Evolutionary conservation across 2,888 invertebrate species (phyloP), one percentile per base, ranked within the genome.

Genomic region (Ceramica pisi): DNA sequence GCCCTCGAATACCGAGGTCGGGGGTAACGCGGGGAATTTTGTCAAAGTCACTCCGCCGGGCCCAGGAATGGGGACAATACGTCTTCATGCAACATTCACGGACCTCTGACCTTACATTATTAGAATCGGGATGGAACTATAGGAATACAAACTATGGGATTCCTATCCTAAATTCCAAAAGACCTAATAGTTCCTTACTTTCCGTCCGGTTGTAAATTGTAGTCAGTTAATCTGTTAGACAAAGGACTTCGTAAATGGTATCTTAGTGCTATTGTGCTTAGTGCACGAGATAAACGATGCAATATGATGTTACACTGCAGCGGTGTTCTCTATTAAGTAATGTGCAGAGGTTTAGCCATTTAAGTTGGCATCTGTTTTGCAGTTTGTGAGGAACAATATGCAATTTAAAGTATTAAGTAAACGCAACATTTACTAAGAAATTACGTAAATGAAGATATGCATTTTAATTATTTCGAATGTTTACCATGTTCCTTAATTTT

Each of bases 21-120:
- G 67, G 71, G 67, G 73, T 59, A 71, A 73, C 80, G 86, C 78
- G 78, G 82, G 90, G 93, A 92, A 94, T 93, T 92, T 94, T 91
- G 93, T 94, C 93, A 94, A 92, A 92, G 93, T 93, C 91, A 87
- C 81, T 84, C 86, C 85, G 87, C 85, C 88, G 86, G 80, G 85
- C 87, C 83, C 86, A 85, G 89, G 89, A 90, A 91, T 91, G 91
- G 87, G 90, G 83, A 91, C 91, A 90, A 93, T 94, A 93, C 90
- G 86, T 94, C 93, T 94, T 92, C 92, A 91, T 93, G 89, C 89
- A 91, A 92, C 91, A 92, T 93, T 92, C 91, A 91, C 90, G 91
- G 90, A 87, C 84, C 90, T 86, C 84, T 89, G 88, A 88, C 87
- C 88, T 86, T 86, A 89, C 89, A 90, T 92, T 91, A 91, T 92